A percentile compares a stretch with the other conserved stretches of the same genome.
Evolutionary conservation across 2,113 vertebrate genomes (phyloP).

Genomic region (Carettochelys insculpta): DNA sequence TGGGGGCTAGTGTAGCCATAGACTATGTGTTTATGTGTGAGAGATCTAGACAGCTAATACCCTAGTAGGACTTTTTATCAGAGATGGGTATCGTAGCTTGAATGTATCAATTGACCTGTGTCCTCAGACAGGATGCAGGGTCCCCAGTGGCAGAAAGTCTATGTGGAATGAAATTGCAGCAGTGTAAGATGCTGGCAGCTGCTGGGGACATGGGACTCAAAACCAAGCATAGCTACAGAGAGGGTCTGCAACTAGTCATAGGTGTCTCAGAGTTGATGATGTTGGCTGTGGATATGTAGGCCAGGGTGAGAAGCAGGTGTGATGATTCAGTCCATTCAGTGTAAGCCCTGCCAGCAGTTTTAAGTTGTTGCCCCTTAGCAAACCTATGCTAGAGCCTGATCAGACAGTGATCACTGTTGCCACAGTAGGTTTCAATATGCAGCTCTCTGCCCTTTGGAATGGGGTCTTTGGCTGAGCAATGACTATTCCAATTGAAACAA

Average conservation of each 20-base stretch:
- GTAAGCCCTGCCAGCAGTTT: neutral
- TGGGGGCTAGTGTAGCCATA: too few relatives aligned
- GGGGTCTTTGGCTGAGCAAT: neutral
- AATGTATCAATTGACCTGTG: neutral
- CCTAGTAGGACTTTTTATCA: neutral
- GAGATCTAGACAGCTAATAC: neutral
- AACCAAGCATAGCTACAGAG: neutral
- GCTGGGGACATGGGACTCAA: neutral
- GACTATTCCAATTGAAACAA: neutral
- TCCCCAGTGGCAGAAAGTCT: too few relatives aligned
- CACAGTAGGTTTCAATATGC: neutral
- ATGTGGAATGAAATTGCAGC: too few relatives aligned
- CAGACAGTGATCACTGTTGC: neutral
- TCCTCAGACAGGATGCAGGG: too few relatives aligned
- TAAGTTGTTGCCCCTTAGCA: neutral
- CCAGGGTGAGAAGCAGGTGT: neutral
- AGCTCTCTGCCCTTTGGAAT: neutral
- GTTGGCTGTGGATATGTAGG: neutral
- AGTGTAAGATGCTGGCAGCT: too few relatives aligned
- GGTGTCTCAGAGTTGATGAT: neutral
- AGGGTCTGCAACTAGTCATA: neutral
- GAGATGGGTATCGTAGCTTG: neutral
- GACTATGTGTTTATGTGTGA: too few relatives aligned
- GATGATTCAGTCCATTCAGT: neutral
- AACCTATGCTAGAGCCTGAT: neutral